A percentile compares a stretch with the other conserved stretches of the same genome.
Evolutionary conservation across 2,113 vertebrate genomes (phyloP).

Genomic region (Maccullochella peelii): DNA sequence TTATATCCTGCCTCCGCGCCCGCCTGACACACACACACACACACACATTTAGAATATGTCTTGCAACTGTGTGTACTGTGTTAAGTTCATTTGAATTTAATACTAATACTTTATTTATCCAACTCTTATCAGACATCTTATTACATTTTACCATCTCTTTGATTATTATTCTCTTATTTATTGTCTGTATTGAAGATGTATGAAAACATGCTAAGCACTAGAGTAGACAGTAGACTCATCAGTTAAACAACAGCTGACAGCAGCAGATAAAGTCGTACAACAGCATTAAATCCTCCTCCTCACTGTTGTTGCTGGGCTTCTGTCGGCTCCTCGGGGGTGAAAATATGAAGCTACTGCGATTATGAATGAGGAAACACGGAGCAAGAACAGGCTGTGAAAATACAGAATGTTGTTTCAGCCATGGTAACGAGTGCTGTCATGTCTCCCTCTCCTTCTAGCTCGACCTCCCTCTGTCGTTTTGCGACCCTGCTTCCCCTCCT

Average conservation of each 20-base stretch:
- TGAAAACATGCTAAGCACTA: background rate
- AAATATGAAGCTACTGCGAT: conserved; percentile 17
- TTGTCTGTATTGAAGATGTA: background rate
- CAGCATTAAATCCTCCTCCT: conserved; percentile 16
- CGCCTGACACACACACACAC: conserved; percentile 70
- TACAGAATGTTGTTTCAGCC: conserved; percentile 45
- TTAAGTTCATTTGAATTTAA: background rate
- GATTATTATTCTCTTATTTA: background rate
- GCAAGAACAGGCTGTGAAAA: conserved; percentile 28
- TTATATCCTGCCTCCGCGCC: conserved; percentile 86
- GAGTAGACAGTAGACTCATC: background rate
- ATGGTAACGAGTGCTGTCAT: background rate
- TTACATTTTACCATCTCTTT: fast-evolving
- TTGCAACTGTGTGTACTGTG: background rate
- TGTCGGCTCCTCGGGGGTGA: conserved; percentile 13
- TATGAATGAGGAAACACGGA: conserved; percentile 18
- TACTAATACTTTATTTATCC: no score
- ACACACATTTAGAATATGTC: conserved; percentile 1
- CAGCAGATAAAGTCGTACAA: background rate
- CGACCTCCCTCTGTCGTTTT: background rate
- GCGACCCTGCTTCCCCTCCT: background rate
- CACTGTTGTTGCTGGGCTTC: conserved; percentile 2
- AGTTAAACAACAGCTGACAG: conserved; percentile 13
- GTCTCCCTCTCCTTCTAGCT: background rate
- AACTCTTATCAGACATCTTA: background rate